Percentiles rank a stretch among this genome's conserved stretches.
Evolutionary conservation across 2,888 invertebrate species (phyloP).

Genomic region (Ennomos quercinarius): DNA sequence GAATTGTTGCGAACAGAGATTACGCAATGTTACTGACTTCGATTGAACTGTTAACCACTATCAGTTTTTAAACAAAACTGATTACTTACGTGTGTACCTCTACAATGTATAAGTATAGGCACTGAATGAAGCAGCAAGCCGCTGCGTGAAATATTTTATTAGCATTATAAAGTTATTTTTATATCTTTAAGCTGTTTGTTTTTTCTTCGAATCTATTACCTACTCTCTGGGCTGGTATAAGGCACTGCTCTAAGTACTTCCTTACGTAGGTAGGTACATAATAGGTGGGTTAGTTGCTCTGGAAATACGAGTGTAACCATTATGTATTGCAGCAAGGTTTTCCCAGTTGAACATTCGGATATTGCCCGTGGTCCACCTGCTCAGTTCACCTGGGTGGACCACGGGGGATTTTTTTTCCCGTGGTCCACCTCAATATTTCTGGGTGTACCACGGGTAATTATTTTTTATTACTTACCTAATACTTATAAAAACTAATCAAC

Average conservation of each 20-base stretch:
- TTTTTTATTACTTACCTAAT: no score
- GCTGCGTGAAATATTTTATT: constrained; percentile 12
- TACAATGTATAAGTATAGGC: no score
- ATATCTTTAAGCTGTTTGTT: constrained; percentile 10
- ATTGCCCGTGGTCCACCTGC: no score
- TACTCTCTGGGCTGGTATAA: not conserved
- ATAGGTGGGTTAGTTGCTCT: not conserved
- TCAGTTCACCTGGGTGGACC: no score
- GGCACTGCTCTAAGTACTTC: no score
- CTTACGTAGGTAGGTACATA: no score
- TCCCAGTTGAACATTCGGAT: not conserved
- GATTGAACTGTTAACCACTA: constrained; percentile 44
- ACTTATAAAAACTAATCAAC: not conserved
- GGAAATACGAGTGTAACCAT: constrained; percentile 1
- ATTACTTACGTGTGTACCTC: not conserved
- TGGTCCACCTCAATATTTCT: no score
- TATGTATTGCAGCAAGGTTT: no score
- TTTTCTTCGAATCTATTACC: constrained; percentile 13
- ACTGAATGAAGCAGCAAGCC: constrained; percentile 15
- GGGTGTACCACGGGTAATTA: no score
- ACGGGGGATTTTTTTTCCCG: no score
- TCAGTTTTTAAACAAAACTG: constrained; percentile 34
- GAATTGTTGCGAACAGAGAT: constrained; percentile 50
- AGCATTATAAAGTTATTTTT: constrained; percentile 1
- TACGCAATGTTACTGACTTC: constrained; percentile 43